Conservation (phyloP, 35 echinoderm and acorn worm species). For the Apostichopus californicus region DNA sequence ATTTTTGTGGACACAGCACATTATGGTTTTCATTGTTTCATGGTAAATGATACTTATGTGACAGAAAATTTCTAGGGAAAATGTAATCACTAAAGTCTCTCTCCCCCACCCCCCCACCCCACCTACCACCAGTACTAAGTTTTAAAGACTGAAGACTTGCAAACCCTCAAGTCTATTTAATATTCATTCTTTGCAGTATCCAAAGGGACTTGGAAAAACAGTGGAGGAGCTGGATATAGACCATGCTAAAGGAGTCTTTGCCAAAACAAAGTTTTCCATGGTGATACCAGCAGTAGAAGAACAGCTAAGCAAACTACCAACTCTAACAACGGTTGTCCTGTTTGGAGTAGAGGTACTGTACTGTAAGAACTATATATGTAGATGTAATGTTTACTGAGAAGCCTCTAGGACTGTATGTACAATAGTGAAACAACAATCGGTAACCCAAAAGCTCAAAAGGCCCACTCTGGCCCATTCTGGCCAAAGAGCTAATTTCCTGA, state of each 20-base stretch:
- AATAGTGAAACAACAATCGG: no score
- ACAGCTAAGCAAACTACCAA: slow-evolving; percentile 50
- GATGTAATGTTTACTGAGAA: no score
- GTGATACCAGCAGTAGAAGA: slow-evolving; percentile 86
- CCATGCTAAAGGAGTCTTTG: slow-evolving; percentile 67
- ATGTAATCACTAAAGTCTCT: no score
- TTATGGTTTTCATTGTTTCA: not conserved
- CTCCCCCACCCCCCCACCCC: no score
- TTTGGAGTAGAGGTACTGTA: slow-evolving; percentile 91
- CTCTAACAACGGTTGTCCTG: slow-evolving; percentile 82
- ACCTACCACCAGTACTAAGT: not conserved
- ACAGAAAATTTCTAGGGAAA: no score
- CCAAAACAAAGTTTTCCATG: slow-evolving; percentile 97
- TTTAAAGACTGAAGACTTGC: not conserved
- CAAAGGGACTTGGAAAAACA: slow-evolving; percentile 85
- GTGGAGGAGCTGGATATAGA: slow-evolving; percentile 79
- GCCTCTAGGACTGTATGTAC: no score
- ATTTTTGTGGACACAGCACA: no score
- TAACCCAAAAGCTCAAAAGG: no score
- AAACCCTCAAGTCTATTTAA: not conserved
- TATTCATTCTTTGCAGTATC: slow-evolving; percentile 70
- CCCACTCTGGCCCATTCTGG: no score
- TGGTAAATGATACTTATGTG: no score
- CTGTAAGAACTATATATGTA: not conserved
- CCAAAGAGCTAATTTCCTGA: no score